Evolutionary conservation across 2,113 vertebrate species (phyloP).

Genomic region (Otus sunia): DNA sequence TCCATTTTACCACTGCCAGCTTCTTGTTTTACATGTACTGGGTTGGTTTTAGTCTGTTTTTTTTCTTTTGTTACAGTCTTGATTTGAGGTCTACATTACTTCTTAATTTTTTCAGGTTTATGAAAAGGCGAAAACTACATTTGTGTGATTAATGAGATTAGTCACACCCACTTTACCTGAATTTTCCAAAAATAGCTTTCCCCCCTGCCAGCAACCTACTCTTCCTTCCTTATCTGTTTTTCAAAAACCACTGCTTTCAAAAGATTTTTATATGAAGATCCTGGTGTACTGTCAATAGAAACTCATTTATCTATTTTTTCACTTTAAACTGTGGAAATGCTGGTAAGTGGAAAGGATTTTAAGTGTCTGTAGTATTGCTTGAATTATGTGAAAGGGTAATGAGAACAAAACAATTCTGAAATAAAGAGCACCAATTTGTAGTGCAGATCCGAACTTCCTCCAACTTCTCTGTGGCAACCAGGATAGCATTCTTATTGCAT

Average conservation of each 20-base stretch:
- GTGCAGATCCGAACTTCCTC: background rate
- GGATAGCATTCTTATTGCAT: background rate
- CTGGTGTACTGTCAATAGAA: background rate
- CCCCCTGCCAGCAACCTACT: background rate
- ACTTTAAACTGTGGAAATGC: background rate
- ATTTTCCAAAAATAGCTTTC: background rate
- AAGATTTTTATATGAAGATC: background rate
- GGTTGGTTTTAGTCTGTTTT: background rate
- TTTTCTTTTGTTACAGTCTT: background rate
- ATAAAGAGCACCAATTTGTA: background rate
- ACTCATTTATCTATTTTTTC: background rate
- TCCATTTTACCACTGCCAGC: background rate
- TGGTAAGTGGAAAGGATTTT: background rate
- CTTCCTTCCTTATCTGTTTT: background rate
- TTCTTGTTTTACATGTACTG: background rate
- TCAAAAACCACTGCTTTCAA: background rate
- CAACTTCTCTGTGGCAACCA: background rate
- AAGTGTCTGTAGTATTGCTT: background rate
- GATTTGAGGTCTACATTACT: background rate
- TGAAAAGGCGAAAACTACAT: background rate
- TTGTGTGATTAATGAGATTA: background rate
- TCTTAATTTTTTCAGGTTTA: background rate
- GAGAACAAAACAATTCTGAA: background rate
- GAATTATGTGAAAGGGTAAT: background rate
- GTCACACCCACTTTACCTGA: background rate